Percentiles rank a stretch among this genome's conserved stretches.
phyloP scores from a whole-genome alignment of 2,888 invertebrate species.

The Caenorhabditis drosophilae region DNA sequence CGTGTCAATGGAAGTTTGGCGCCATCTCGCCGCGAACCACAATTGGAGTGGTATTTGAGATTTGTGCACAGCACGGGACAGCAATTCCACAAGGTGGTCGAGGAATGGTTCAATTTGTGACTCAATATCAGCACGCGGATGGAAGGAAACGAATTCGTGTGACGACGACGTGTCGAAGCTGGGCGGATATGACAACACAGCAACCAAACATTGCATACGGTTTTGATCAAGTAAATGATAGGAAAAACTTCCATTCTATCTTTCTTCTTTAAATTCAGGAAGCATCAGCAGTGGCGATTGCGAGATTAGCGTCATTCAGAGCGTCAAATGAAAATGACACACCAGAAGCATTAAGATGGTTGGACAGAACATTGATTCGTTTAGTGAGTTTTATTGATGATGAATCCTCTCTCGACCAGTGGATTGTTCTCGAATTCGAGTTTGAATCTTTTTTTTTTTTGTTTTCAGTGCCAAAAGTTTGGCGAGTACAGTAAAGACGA shows the following conservation, averaged over 20 bases:
- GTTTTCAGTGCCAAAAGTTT: constrained; percentile 99
- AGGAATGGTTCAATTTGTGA: constrained; percentile 95
- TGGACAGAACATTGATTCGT: constrained; percentile 94
- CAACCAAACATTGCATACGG: constrained; percentile 72
- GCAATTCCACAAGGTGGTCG: constrained; percentile 79
- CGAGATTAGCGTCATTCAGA: constrained; percentile 91
- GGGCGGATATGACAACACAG: constrained; percentile 86
- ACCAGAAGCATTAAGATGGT: constrained; percentile 96
- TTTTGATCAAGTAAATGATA: constrained; percentile 74
- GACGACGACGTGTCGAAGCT: constrained; percentile 92
- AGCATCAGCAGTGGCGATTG: constrained; percentile 95
- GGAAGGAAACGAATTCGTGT: constrained; percentile 85
- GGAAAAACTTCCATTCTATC: no score
- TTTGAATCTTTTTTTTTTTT: constrained; percentile 73
- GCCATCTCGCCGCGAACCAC: constrained; percentile 90
- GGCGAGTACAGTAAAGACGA: constrained; percentile 98
- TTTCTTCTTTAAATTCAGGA: no score
- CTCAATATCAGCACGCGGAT: constrained; percentile 95
- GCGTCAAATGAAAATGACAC: constrained; percentile 82
- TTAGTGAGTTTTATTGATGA: no score
- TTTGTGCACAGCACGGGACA: constrained; percentile 93
- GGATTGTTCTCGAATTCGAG: not conserved
- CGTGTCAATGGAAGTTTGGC: constrained; percentile 96
- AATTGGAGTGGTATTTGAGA: constrained; percentile 92
- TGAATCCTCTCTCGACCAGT: not conserved